Evolutionary conservation across 2,797 vertebrate species (phyloP).

Genomic region (Syncerus caffer): DNA sequence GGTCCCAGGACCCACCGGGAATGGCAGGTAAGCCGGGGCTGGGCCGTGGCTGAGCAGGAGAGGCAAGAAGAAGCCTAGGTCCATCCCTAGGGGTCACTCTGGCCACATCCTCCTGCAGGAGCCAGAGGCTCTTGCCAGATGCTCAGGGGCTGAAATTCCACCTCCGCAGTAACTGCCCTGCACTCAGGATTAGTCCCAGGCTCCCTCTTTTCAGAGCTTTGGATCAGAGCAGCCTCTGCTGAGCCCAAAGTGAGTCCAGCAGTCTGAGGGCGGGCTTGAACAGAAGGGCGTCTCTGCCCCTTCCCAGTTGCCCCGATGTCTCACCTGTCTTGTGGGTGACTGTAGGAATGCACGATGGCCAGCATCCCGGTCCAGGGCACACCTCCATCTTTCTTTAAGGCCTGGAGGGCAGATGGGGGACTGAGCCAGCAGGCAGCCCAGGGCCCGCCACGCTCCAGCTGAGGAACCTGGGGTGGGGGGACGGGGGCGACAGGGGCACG

Average conservation of each 20-base stretch:
- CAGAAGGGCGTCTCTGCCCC: fast-evolving
- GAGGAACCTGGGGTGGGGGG: background rate
- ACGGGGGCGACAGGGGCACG: background rate
- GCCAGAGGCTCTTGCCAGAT: background rate
- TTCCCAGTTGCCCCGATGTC: background rate
- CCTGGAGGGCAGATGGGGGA: conserved; percentile 79
- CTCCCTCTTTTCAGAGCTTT: background rate
- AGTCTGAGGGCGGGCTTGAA: background rate
- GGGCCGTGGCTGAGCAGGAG: fast-evolving
- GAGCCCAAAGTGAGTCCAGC: background rate
- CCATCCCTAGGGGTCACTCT: fast-evolving
- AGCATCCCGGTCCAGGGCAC: conserved; percentile 96
- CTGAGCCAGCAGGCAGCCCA: background rate
- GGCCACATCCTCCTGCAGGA: background rate
- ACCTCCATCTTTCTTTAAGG: conserved; percentile 92
- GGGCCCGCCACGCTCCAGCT: fast-evolving
- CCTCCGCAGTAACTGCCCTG: fast-evolving
- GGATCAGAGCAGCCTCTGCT: background rate
- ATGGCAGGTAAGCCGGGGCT: fast-evolving
- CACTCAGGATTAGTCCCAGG: background rate
- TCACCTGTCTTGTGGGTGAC: conserved; percentile 97
- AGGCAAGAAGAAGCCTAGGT: fast-evolving
- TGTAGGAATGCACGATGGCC: conserved; percentile 92
- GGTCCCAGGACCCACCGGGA: fast-evolving
- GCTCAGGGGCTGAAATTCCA: fast-evolving